Conservation (phyloP, 2,113 vertebrate genomes). For the Ascaphus truei region DNA sequence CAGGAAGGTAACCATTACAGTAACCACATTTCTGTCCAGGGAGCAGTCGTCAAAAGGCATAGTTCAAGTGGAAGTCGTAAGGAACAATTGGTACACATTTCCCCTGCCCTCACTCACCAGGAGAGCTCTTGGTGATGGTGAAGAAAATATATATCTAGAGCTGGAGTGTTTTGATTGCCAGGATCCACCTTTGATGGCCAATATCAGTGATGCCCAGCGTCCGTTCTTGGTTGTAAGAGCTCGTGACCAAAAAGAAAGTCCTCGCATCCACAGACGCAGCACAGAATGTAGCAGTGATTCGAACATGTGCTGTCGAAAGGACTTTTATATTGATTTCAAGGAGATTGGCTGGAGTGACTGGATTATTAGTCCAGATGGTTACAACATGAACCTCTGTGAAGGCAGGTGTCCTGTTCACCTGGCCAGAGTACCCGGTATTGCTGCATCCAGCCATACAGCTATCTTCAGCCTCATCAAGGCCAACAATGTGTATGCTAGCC, state of each 20-base stretch:
- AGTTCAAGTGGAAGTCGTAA: not conserved
- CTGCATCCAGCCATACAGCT: slow-evolving; percentile 79
- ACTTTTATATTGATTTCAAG: slow-evolving; percentile 79
- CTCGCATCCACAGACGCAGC: slow-evolving; percentile 55
- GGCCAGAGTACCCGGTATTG: slow-evolving; percentile 78
- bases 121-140: not conserved
- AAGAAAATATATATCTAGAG: slow-evolving; percentile 10
- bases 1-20: not conserved
- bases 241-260: slow-evolving; percentile 52
- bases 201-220: slow-evolving; percentile 39
- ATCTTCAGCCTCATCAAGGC: slow-evolving; percentile 83
- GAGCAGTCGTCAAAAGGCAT: not conserved
- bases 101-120: not conserved
- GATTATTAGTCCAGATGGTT: slow-evolving; percentile 87
- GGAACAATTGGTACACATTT: slow-evolving; percentile 6
- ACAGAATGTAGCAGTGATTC: slow-evolving; percentile 68
- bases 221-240: slow-evolving; percentile 78
- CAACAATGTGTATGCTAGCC: slow-evolving; percentile 68
- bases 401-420: slow-evolving; percentile 79
- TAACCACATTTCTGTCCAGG: not conserved
- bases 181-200: not conserved
- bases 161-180: slow-evolving; percentile 5
- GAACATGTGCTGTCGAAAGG: slow-evolving; percentile 76
- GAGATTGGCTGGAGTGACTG: slow-evolving; percentile 78
- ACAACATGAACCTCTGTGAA: slow-evolving; percentile 84